phyloP scores from a whole-genome alignment of 1,140 invertebrate species.

The Apolygus lucorum region DNA sequence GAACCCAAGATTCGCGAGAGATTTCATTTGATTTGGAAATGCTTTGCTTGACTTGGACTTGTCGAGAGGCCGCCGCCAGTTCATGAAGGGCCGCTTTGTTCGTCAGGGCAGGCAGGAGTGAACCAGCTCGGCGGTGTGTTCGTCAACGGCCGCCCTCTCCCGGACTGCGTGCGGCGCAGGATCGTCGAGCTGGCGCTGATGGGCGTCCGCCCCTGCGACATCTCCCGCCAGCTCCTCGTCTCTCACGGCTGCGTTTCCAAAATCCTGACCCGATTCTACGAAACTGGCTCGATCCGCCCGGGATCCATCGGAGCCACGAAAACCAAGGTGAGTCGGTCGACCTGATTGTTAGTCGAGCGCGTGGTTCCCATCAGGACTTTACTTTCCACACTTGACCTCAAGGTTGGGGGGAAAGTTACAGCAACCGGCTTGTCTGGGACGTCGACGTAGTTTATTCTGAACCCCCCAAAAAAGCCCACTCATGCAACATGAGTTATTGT shows the following conservation, averaged over 20 bases:
- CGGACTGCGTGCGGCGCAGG: conserved; percentile 83
- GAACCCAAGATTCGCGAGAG: too few relatives aligned
- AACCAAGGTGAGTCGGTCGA: conserved; percentile 65
- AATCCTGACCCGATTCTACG: conserved; percentile 92
- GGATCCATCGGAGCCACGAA: conserved; percentile 84
- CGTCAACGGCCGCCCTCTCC: conserved; percentile 88
- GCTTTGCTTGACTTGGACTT: too few relatives aligned
- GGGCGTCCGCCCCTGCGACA: conserved; percentile 90
- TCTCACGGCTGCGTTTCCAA: conserved; percentile 95
- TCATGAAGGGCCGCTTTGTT: too few relatives aligned
- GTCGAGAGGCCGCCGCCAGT: too few relatives aligned
- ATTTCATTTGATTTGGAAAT: too few relatives aligned
- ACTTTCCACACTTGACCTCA: too few relatives aligned
- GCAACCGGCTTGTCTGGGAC: too few relatives aligned
- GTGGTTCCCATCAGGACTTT: not conserved
- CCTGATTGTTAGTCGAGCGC: too few relatives aligned
- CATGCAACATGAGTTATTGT: too few relatives aligned
- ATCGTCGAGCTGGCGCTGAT: conserved; percentile 89
- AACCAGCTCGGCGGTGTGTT: conserved; percentile 95
- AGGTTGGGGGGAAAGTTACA: too few relatives aligned
- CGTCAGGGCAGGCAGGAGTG: conserved; percentile 79
- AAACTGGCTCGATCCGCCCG: conserved; percentile 84
- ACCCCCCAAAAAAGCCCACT: too few relatives aligned
- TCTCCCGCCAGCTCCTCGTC: conserved; percentile 85
- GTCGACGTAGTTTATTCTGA: too few relatives aligned